Base-by-base conservation (phyloP, 1,140 invertebrate genomes). In the Trichogramma pretiosum region DNA sequence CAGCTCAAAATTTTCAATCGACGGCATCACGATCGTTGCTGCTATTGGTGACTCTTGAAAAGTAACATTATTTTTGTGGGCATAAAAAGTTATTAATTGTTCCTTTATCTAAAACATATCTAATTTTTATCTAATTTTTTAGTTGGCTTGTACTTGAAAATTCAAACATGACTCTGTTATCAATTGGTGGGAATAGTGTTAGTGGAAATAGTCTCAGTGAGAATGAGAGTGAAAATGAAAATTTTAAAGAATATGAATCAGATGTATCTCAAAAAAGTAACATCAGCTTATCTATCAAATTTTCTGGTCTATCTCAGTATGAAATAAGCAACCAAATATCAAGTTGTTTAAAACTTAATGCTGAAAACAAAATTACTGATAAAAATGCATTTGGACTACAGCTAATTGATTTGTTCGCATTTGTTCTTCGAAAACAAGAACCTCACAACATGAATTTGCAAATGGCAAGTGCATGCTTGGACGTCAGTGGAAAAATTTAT, bases 351-450 rank as follows among this genome's bases (percentile, higher is more conserved):
- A 77, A 80, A 53, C 58, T 83, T 2, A 77, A 72, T 32, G 57
- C 75, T 1, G 77, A 81, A 63, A 81, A 81, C 33, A 87, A 89
- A 82, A 89, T 90, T 49, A 89, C 77, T 54, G 71, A 76, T 16
- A 87, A 88, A 62, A 90, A 90, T 79, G 87, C 84, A 1, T 91
- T 89, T 73, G 81, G 79, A 55, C 65, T 90, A 2, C 79, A 86
- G 56, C 74, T 89, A 14, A 89, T 90, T 56, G 87, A 90, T 60
- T 84, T 82, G 56, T 83, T 91, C 79, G 74, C 78, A 9, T 78
- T 83, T 14, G 78, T 86, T 72, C 56, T 87, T n/a, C 75, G 77
- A 33, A 77, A 78, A 40, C 77, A 82, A 54, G 77, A 82, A 56
- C 62, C 69, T 0, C 70, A 77, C 24, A 75, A 84, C 70, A 78